Evolutionary conservation across 2,113 vertebrate species (phyloP).

Genomic region (Anarhynchus alexandrinus): DNA sequence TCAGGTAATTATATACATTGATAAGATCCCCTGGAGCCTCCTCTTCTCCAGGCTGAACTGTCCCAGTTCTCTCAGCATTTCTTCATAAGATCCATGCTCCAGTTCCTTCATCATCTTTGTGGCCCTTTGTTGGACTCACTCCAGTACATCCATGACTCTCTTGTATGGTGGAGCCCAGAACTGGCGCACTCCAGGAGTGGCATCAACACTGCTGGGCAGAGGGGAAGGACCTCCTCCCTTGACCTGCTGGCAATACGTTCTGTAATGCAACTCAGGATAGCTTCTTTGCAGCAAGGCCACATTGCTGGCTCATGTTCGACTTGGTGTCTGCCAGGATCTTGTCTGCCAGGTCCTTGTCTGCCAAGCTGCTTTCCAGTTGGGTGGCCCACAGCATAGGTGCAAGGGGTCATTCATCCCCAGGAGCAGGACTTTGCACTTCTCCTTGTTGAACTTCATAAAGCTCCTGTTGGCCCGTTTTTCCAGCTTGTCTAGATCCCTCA

Average conservation of each 20-base stretch:
- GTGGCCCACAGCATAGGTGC: accelerated
- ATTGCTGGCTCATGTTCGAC: background rate
- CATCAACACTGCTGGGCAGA: background rate
- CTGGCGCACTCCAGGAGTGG: background rate
- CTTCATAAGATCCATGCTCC: accelerated
- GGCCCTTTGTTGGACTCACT: background rate
- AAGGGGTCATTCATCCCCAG: background rate
- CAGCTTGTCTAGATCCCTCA: background rate
- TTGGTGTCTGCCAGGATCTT: background rate
- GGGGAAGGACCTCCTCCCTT: background rate
- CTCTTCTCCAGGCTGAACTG: background rate
- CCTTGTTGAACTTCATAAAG: background rate
- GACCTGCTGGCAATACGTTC: background rate
- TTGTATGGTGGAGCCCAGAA: background rate
- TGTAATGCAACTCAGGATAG: background rate
- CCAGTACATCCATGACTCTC: background rate
- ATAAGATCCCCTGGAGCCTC: background rate
- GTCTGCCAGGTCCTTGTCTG: background rate
- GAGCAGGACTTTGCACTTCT: background rate
- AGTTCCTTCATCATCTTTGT: background rate
- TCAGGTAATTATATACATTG: background rate
- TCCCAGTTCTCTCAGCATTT: background rate
- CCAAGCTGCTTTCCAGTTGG: background rate
- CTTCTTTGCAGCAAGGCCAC: background rate
- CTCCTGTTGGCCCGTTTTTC: background rate